Evolutionary conservation across 2,888 invertebrate genomes (phyloP), one percentile per base, ranked within the genome.

Genomic region (Harmothoe impar): DNA sequence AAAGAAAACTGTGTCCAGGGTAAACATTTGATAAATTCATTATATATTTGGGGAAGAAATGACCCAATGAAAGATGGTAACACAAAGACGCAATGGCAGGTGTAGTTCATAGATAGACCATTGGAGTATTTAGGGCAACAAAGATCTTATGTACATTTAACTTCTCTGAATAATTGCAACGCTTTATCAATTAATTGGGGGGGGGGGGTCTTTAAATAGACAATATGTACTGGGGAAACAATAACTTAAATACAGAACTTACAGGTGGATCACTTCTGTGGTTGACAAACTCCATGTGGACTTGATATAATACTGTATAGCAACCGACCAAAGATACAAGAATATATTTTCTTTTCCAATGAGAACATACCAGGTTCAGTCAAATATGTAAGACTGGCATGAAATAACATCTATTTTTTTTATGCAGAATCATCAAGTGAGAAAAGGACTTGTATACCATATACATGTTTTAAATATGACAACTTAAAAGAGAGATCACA

Each of bases 401-500:
- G 25, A 1, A 72, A 15, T 25, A 15, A 72, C 29, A 72, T 25
- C 72, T 68, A 12, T 7, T 68, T 68, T n/a, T 17, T 68, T 23
- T n/a, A 68, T 68, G 12, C 68, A 68, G n/a, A 68, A 23, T 68
- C 68, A 12, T 25, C 29, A 23, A 5, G 29, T 72, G 25, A 29
- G 72, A 72, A 72, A 72, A 29, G 68, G 29, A n/a, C 72, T 15
- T 15, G 1, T 72, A 29, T n/a, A 29, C 72, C 72, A 72, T 72
- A 15, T 5, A 62, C 20, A n/a, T n/a, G n/a, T 62, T 0, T 29
- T 29, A 72, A 29, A 72, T 72, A 72, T 29, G 31, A 72, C 5
- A 72, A 29, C 72, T 72, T 72, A 29, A 29, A 17, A 68, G n/a
- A 68, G 72, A 72, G 72, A 72, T 72, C 72, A 72, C 72, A 72